These are phyloP conservation scores for Aurelia aurita complex sp. Pacific DNA, from an alignment of 30 jellyfish, hydroid and myxozoan species.

Conservation along the genomic window DNA sequence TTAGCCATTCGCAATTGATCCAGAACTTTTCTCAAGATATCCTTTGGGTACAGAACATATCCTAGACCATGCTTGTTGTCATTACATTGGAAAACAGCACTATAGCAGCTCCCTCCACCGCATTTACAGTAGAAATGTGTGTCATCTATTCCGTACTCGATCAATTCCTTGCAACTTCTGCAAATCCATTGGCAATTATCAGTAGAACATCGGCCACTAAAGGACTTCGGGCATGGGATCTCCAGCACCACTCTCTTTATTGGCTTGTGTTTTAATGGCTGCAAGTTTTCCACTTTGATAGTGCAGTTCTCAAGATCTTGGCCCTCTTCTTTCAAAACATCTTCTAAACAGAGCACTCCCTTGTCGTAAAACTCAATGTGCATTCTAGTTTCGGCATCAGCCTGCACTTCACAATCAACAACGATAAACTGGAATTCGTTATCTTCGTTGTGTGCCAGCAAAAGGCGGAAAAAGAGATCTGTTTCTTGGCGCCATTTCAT, in stretches of 20 bases:
- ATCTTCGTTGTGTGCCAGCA: conserved; percentile 23
- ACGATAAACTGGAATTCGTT: conserved; percentile 21
- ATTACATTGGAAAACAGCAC: conserved; percentile 56
- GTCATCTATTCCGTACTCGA: conserved; percentile 53
- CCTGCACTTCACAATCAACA: conserved; percentile 36
- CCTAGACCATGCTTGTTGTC: conserved; percentile 53
- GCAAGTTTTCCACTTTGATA: conserved; percentile 14
- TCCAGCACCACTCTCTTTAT: conserved; percentile 43
- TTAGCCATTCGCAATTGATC: conserved; percentile 15
- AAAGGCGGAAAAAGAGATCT: conserved; percentile 36
- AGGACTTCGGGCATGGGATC: conserved; percentile 63
- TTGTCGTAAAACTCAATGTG: conserved; percentile 52
- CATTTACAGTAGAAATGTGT: conserved; percentile 54
- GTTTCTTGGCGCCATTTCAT: conserved; percentile 42
- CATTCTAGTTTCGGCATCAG: conserved; percentile 19
- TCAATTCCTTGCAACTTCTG: conserved; percentile 44
- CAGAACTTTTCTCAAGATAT: conserved; percentile 7
- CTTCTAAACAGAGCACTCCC: conserved; percentile 60
- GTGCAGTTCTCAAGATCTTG: conserved; percentile 25
- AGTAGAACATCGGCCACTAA: conserved; percentile 31
- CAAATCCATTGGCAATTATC: conserved; percentile 49
- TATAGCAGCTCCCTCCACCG: conserved; percentile 31
- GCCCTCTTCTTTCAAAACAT: conserved; percentile 59
- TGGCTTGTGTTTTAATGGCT: conserved; percentile 33
- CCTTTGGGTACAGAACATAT: not conserved